Base-by-base conservation (phyloP, 1,140 invertebrate genomes). In the Stenopsyche tienmushanensis region DNA sequence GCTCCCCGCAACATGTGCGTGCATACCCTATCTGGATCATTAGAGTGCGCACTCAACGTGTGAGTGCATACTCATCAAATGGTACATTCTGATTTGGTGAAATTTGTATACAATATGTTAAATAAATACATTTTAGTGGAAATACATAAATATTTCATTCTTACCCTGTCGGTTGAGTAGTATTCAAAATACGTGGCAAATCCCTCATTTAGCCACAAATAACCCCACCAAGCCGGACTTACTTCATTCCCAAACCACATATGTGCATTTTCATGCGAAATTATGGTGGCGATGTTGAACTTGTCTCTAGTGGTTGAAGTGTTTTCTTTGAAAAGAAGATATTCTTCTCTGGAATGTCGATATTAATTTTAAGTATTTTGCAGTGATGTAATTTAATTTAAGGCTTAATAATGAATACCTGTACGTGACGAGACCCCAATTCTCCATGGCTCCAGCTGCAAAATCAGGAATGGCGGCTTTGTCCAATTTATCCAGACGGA, bases 401-500 rank as follows among this genome's bases (percentile, higher is more conserved):
- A 13, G 3, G 18, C 18, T 44, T 3, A 3, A 3, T 15, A 44
- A 15, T 3, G 20, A 1, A 17, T 76, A 84, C 77, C 82, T 82
- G 71, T 86, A 92, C 0, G 87, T 89, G 54, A 91, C 84, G 3
- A 93, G 74, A n/a, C 90, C 91, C 90, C 90, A 93, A 78, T 92
- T 92, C 74, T 93, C 90, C 90, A 92, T 92, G 13, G 90, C 91
- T 1, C 88, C 88, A 23, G 86, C 85, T n/a, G 83, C 83, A 71
- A 92, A 92, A 73, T 91, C 88, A 3, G 91, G 90, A 5, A 93
- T 81, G 0, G 89, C 90, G 13, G 89, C 83, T 71, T 91, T 83
- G 75, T 89, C 87, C 71, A 85, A 71, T 71, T 88, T 88, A 1
- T 74, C 74, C 45, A 83, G 72, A 0, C 73, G 71, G 64, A 83